Base-by-base conservation (phyloP, 2,113 vertebrate genomes). In the Pholis gunnellus region DNA sequence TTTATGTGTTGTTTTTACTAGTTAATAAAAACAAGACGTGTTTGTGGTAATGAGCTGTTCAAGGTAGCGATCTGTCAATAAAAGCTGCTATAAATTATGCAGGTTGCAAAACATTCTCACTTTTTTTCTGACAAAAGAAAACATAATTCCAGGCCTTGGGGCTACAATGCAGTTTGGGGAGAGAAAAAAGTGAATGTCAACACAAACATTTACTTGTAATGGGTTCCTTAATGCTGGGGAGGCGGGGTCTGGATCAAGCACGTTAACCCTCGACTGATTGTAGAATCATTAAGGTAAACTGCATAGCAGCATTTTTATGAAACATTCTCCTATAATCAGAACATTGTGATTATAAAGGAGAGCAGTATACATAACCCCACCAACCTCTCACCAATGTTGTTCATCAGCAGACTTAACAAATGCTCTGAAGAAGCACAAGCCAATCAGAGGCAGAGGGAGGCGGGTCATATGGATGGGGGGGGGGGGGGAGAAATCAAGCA, bases 41-140 rank as follows among this genome's bases (percentile, higher is more conserved):
- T 29, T 44, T 18, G 36, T 67, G 46, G 11, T 6, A 38, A 50
- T 31, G n/a, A 10, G 20, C 36, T 27, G 29, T 59, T 57, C 36
- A 60, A 68, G 46, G 20, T 34, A 65, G 31, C n/a, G 60, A 29
- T 59, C 52, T 74, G 52, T 81, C 70, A 80, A 66, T 56, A 66
- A 72, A 48, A 72, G 36, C 59, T 38, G 38, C 52, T 67, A 11
- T 69, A 75, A 75, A 70, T 75, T 63, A 61, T 69, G 18, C 64
- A 68, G 20, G 22, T 50, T 61, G 46, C 20, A 70, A 52, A 50
- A 66, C 27, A 71, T 38, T 65, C 17, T 2, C 3, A 5, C 13
- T 67, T 29, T 20, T 20, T 52, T 56, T 34, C 42, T 40, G n/a
- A 15, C 31, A 64, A 42, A 44, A 25, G n/a, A 11, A 63, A 27